Evolutionary conservation across 1,140 invertebrate genomes (phyloP).

Genomic region (Trichonephila clavata): DNA sequence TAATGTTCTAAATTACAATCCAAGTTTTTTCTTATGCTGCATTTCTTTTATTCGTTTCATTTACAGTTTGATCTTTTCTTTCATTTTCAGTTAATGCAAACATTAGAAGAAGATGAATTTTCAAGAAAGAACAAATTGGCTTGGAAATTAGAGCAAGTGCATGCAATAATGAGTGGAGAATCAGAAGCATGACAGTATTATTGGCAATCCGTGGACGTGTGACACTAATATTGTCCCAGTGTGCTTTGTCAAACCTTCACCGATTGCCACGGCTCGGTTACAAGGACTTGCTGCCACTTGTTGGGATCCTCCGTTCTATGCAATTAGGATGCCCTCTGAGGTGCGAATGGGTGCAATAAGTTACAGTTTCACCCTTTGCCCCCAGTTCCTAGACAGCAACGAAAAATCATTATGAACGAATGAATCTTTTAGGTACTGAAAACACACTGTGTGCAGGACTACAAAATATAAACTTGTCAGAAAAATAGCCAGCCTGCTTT

Average conservation of each 20-base stretch:
- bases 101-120: conserved; percentile 98
- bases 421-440: conserved; percentile 71
- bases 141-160: conserved; percentile 96
- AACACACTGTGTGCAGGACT: conserved; percentile 49
- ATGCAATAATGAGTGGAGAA: conserved; percentile 90
- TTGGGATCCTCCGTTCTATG: conserved; percentile 73
- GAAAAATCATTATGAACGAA: conserved; percentile 70
- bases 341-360: conserved; percentile 68
- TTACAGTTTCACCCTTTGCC: conserved; percentile 62
- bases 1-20: no score
- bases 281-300: conserved; percentile 74
- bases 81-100: conserved; percentile 91
- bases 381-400: conserved; percentile 76
- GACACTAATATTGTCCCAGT: conserved; percentile 61
- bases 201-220: conserved; percentile 75
- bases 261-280: conserved; percentile 75
- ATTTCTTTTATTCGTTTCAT: conserved; percentile 11
- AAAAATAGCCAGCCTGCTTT: conserved; percentile 69
- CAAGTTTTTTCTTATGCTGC: neutral
- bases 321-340: conserved; percentile 75
- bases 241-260: conserved; percentile 75
- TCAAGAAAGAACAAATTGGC: conserved; percentile 96
- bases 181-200: conserved; percentile 77
- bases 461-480: conserved; percentile 54
- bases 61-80: conserved; percentile 58